Percentiles rank a stretch among this genome's conserved stretches.
These are phyloP conservation scores for Cerceris rybyensis DNA, from an alignment of 2,888 invertebrate species.

Conservation along the genomic window DNA sequence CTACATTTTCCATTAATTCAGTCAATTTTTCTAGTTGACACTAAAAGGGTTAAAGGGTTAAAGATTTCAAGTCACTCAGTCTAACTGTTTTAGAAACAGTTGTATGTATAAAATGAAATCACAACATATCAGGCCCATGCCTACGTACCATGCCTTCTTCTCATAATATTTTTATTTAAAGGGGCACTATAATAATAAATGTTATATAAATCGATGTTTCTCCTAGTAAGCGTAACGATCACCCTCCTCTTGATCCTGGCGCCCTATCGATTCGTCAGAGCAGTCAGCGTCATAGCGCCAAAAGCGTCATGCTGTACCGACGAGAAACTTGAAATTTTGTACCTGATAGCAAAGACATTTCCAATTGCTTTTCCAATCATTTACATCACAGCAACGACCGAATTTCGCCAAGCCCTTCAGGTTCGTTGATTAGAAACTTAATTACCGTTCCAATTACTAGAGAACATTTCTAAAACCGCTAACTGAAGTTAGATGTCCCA, in stretches of 20 bases:
- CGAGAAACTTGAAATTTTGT: conserved; percentile 61
- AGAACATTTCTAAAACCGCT: background rate
- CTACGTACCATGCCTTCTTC: too few species aligned
- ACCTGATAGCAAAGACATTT: conserved; percentile 68
- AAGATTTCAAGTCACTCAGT: too few species aligned
- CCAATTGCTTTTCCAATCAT: conserved; percentile 65
- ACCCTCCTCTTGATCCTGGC: conserved; percentile 69
- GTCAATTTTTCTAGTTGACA: too few species aligned
- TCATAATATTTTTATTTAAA: too few species aligned
- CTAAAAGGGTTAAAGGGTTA: too few species aligned
- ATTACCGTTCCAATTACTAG: background rate
- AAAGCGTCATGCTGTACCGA: conserved; percentile 61
- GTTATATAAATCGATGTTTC: background rate
- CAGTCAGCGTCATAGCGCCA: conserved; percentile 64
- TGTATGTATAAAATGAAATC: too few species aligned
- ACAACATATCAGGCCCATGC: too few species aligned
- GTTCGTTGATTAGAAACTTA: conserved; percentile 20
- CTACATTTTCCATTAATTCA: too few species aligned
- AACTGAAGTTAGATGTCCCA: background rate
- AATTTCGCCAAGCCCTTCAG: conserved; percentile 48
- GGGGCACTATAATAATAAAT: too few species aligned
- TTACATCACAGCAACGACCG: conserved; percentile 58
- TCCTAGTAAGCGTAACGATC: conserved; percentile 66
- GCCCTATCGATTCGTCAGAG: conserved; percentile 70
- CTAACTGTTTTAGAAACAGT: too few species aligned